Evolutionary conservation across 2,113 vertebrate genomes (phyloP), one percentile per base, ranked within the genome.

Genomic region (Eublepharis macularius): DNA sequence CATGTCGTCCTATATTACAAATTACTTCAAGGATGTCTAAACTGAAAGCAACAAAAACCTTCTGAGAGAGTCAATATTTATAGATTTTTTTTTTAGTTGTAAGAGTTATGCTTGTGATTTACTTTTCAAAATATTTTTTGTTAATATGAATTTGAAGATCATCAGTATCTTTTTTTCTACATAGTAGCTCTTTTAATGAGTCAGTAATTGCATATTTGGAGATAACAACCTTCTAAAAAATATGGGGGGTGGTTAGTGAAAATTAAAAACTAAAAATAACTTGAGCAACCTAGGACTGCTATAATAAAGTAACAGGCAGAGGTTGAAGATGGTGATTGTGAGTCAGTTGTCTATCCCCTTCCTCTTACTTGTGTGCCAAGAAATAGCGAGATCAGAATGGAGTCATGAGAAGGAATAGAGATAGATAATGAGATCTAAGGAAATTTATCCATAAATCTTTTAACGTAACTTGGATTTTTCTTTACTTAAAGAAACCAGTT

Each of bases 371-470:
- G 16, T 77, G 21, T 76, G 57, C 57, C 43, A 36, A 14, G 72
- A 47, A 16, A 24, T 43, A 13, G n/a, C 21, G 41, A 65, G 60
- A 29, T 45, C 24, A 63, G 29, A 14, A 41, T 70, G 47, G 7
- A 34, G 54, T 75, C 51, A 63, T 24, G 26, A 47, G 54, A 68
- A 32, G 54, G 34, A 74, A 47, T 78, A 80, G 8, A 51, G 84
- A 60, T 72, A 72, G 19, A 49, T 80, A 51, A 70, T 11, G 41
- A 80, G 51, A 80, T 45, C 54, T 80, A 54, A 85, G 54, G 68
- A 86, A 86, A 80, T 26, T 80, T 41, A 80, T 68, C 76, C 68
- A 86, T 80, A 51, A 65, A 86, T 80, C 84, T 80, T 86, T 63
- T 74, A 80, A 80, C 77, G 57, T 80, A 65, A 36, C 69, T 49